A percentile compares a stretch with the other conserved stretches of the same genome.
phyloP scores from a whole-genome alignment of 2,797 vertebrate genomes.

The Amniataba percoides region DNA sequence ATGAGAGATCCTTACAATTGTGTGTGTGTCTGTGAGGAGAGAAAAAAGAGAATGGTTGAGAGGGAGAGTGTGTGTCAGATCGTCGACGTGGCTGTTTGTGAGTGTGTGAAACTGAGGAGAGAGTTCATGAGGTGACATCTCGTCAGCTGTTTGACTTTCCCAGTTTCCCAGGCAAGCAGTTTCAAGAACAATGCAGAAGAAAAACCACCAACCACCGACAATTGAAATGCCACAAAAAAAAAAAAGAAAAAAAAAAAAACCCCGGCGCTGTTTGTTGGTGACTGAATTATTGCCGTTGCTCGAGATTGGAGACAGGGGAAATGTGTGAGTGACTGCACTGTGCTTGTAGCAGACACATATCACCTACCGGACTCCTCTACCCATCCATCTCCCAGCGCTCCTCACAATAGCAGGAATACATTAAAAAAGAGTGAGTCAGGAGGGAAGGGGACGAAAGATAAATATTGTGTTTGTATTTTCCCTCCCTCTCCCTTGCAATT shows the following conservation, averaged over 20 bases:
- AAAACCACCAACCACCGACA: constrained; percentile 70
- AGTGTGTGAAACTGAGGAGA: constrained; percentile 71
- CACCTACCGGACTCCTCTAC: constrained; percentile 72
- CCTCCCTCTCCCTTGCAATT: constrained; percentile 72
- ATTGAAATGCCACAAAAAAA: constrained; percentile 73
- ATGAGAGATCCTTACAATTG: constrained; percentile 67
- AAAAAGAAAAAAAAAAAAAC: constrained; percentile 18
- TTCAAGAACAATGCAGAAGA: constrained; percentile 77
- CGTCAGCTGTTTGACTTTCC: constrained; percentile 85
- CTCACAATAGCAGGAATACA: constrained; percentile 84
- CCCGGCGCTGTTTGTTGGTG: constrained; percentile 60
- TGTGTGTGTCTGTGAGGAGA: constrained; percentile 25
- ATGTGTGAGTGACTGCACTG: constrained; percentile 66
- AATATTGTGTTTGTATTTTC: constrained; percentile 82
- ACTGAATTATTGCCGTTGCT: constrained; percentile 76
- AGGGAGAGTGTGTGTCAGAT: constrained; percentile 62
- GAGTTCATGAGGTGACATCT: constrained; percentile 81
- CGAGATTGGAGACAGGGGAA: constrained; percentile 64
- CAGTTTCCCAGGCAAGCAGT: constrained; percentile 80
- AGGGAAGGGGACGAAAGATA: constrained; percentile 80
- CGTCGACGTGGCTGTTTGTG: constrained; percentile 68
- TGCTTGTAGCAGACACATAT: constrained; percentile 71
- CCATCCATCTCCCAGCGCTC: constrained; percentile 76
- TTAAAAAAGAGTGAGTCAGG: constrained; percentile 75
- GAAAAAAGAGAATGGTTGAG: constrained; percentile 57